Evolutionary conservation across 35 echinoderm and acorn worm species (phyloP), one percentile per base, ranked within the genome.

Genomic region (Apostichopus japonicus): DNA sequence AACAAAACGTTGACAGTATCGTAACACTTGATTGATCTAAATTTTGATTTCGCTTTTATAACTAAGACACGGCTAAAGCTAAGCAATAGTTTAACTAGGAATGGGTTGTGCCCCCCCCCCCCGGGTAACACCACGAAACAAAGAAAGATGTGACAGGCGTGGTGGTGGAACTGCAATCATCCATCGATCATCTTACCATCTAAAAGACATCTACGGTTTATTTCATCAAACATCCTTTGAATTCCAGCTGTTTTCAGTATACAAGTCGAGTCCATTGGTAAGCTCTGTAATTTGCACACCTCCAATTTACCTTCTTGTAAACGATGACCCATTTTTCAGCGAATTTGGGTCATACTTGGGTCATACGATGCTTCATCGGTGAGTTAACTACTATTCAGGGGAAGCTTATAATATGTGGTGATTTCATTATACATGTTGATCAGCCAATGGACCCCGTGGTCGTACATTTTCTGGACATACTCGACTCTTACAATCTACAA

Each of bases 361-460:
- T 57, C 44, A 87, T 61, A n/a, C n/a, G 8, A 61, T 6, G 5
- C n/a, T 57, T 57, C 9, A 57, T 57, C 56, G 9, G 56, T 57
- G 56, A 57, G 56, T 57, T 57, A 57, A 57, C 4, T 57, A 5
- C 15, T 59, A 0, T 87, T 65, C 6, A 75, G 17, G 72, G 72
- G 15, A 90, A 77, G 67, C 17, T 90, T 16, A 67, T 90, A 90
- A 90, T 77, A 90, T n/a, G n/a, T n/a, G n/a, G n/a, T n/a, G n/a
- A n/a, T n/a, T n/a, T n/a, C n/a, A n/a, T n/a, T n/a, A n/a, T 90
- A n/a, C 88, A 90, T 77, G 65, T 90, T 52, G 67, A 90, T 56
- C 88, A 90, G 70, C 53, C 51, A 0, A 17, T 19, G 8, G 53
- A 77, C 11, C 67, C 72, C 19, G 88, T 67, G 7, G 65, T 55